Conservation (phyloP, 2,888 invertebrate species). For the Scaptomyza cyrtandrae region DNA sequence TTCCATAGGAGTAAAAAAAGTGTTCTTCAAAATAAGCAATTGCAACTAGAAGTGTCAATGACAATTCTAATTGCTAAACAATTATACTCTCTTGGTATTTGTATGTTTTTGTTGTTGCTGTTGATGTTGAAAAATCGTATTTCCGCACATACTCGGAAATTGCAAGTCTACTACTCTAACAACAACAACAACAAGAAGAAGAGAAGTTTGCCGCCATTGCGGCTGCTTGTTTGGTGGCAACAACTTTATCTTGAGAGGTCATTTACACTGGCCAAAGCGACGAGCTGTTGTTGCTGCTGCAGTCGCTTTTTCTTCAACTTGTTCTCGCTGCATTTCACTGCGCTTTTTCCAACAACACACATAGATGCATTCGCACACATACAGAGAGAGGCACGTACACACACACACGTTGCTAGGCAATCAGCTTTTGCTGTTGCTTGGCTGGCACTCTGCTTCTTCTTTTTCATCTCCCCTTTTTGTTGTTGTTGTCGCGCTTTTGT, state of each 20-base stretch:
- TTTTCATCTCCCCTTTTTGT: conserved; percentile 1
- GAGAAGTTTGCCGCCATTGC: conserved; percentile 46
- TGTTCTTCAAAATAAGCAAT: not conserved
- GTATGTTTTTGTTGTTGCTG: not conserved
- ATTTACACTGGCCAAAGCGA: conserved; percentile 71
- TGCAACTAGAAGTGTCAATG: not conserved
- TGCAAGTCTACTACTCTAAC: conserved; percentile 48
- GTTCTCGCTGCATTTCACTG: conserved; percentile 68
- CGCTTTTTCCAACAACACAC: conserved; percentile 51
- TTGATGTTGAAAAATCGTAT: conserved; percentile 41
- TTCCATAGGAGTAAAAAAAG: not conserved
- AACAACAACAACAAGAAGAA: conserved; percentile 14
- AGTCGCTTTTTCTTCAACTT: conserved; percentile 57
- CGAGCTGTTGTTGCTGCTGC: conserved; percentile 28
- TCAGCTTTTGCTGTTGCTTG: conserved; percentile 58
- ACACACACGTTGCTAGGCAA: conserved; percentile 44
- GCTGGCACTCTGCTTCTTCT: conserved; percentile 38
- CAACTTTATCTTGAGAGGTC: conserved; percentile 82
- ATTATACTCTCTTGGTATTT: not conserved
- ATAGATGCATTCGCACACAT: conserved; percentile 11
- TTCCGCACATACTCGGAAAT: conserved; percentile 71
- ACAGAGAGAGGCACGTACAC: conserved; percentile 12
- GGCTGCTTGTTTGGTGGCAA: conserved; percentile 58
- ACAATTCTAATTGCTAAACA: conserved; percentile 10
- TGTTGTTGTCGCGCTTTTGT: conserved; percentile 55